phyloP scores from a whole-genome alignment of 35 echinoderm and acorn worm genomes.

The Apostichopus parvimensis region DNA sequence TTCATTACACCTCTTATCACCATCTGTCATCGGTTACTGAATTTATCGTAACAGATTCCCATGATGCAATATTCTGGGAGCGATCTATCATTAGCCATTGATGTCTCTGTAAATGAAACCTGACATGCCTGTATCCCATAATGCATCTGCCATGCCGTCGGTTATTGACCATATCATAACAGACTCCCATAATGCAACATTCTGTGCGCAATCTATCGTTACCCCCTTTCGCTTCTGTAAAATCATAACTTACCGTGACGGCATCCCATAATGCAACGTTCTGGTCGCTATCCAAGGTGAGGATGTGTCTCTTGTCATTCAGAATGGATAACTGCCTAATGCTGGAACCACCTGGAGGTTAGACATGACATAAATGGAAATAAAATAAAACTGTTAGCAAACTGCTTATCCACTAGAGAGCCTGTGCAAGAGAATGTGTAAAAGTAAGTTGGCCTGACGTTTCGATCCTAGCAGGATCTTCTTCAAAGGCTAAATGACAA shows the following conservation, averaged over 20 bases:
- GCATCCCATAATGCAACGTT: conserved; percentile 92
- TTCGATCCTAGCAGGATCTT: too few relatives aligned
- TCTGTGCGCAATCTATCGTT: neutral
- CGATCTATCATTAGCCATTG: neutral
- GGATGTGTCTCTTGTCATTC: conserved; percentile 95
- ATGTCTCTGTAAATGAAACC: too few relatives aligned
- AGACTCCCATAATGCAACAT: neutral
- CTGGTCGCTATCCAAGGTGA: conserved; percentile 88
- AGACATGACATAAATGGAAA: neutral
- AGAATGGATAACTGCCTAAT: conserved; percentile 86
- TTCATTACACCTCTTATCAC: neutral
- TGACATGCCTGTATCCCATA: too few relatives aligned
- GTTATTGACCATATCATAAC: neutral
- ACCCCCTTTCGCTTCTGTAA: neutral
- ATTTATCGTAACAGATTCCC: neutral
- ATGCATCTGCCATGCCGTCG: neutral
- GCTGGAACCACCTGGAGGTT: conserved; percentile 72
- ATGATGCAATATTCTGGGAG: neutral
- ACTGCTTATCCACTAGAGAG: too few relatives aligned
- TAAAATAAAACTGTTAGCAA: too few relatives aligned
- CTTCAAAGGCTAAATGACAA: too few relatives aligned
- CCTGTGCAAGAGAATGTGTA: too few relatives aligned
- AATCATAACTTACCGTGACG: conserved; percentile 14
- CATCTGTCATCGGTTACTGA: neutral
- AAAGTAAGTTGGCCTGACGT: too few relatives aligned